These are phyloP conservation scores for Argya squamiceps DNA, from an alignment of 2,797 vertebrate species.

Conservation along the genomic window DNA sequence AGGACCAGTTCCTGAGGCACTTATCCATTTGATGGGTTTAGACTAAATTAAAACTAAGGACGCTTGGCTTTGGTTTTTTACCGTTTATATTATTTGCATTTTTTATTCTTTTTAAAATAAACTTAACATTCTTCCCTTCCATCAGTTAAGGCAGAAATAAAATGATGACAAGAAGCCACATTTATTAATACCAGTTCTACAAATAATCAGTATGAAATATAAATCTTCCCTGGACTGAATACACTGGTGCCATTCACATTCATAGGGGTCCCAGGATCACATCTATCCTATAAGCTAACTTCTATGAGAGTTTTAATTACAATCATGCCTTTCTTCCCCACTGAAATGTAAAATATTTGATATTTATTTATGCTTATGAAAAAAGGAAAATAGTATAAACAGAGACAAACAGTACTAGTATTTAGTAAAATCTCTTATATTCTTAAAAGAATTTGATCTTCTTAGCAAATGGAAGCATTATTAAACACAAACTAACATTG, in stretches of 20 bases:
- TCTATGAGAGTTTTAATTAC: neutral
- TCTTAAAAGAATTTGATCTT: neutral
- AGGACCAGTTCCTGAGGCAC: neutral
- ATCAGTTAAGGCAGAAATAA: conserved; percentile 4
- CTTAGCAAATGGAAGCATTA: neutral
- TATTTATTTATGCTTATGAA: neutral
- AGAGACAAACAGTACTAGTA: neutral
- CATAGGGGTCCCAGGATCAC: neutral
- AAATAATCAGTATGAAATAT: conserved; percentile 28
- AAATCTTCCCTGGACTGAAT: neutral
- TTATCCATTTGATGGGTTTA: neutral
- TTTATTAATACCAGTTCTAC: conserved; percentile 52
- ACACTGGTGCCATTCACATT: conserved; percentile 15
- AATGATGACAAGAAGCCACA: neutral
- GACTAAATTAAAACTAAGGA: neutral
- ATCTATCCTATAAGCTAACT: neutral
- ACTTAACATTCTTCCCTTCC: neutral
- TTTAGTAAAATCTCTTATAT: neutral
- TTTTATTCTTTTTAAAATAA: conserved; percentile 29
- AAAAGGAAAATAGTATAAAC: neutral
- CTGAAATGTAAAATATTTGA: neutral
- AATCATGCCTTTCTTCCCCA: neutral
- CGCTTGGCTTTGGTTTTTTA: neutral
- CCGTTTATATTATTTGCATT: neutral
- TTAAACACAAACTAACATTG: conserved; percentile 1